phyloP scores from a whole-genome alignment of 2,888 invertebrate species.

The Thalpophila matura region DNA sequence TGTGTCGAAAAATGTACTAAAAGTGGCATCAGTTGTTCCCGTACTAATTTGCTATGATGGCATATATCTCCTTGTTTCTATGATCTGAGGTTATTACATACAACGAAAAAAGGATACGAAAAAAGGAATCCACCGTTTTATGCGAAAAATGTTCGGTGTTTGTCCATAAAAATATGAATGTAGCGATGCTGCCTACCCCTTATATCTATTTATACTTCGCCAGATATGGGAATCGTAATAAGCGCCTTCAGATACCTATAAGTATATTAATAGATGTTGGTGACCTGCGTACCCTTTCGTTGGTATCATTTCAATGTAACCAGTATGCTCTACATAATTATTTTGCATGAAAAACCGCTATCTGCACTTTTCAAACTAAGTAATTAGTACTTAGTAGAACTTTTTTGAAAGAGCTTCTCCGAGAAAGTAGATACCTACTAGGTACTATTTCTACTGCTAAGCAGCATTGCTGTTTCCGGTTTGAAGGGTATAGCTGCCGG shows the following conservation, averaged over 20 bases:
- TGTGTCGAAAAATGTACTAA: too few relatives aligned
- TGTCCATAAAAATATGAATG: constrained; percentile 67
- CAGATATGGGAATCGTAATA: constrained; percentile 57
- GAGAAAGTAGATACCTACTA: too few relatives aligned
- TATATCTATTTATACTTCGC: constrained; percentile 48
- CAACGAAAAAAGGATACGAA: constrained; percentile 66
- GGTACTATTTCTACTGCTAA: too few relatives aligned
- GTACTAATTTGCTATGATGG: too few relatives aligned
- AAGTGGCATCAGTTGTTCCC: too few relatives aligned
- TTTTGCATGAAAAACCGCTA: neutral
- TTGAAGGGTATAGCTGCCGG: too few relatives aligned
- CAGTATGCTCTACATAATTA: constrained; percentile 26
- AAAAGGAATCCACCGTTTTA: constrained; percentile 70
- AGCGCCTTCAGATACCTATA: constrained; percentile 33
- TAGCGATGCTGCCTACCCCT: constrained; percentile 54
- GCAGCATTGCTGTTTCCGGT: too few relatives aligned
- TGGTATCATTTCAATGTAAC: constrained; percentile 13
- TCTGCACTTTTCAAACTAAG: constrained; percentile 24
- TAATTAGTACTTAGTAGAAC: too few relatives aligned
- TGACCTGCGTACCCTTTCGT: constrained; percentile 27
- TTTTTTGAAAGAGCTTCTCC: too few relatives aligned
- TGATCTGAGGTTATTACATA: constrained; percentile 73
- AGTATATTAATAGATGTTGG: constrained; percentile 19
- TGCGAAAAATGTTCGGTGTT: constrained; percentile 68
- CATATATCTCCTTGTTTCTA: too few relatives aligned